Evolutionary conservation across 2,797 vertebrate genomes (phyloP).

Genomic region (Falco cherrug): DNA sequence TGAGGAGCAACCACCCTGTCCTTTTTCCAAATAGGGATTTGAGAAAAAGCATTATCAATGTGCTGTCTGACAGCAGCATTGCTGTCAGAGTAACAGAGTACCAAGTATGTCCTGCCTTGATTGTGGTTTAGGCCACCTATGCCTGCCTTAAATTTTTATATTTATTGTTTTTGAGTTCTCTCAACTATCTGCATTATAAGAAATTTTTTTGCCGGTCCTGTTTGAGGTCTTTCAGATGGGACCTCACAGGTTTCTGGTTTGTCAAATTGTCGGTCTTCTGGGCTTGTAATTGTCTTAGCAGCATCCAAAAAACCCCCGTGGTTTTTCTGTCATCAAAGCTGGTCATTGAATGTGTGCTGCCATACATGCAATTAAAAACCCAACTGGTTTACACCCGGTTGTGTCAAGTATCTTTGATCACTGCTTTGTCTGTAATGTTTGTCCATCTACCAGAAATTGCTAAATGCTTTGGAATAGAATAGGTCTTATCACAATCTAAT

Average conservation of each 20-base stretch:
- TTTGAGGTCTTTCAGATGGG: neutral
- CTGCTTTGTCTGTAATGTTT: neutral
- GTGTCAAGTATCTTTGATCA: neutral
- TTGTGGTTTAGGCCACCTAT: neutral
- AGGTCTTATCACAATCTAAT: neutral
- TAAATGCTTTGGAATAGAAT: neutral
- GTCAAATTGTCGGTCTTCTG: neutral
- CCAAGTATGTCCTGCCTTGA: neutral
- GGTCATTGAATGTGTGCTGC: neutral
- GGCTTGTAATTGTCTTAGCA: neutral
- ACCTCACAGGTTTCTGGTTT: neutral
- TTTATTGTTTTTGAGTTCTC: neutral
- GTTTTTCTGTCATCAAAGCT: neutral
- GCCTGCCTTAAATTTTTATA: neutral
- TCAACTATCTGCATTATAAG: accelerated
- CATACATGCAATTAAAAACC: neutral
- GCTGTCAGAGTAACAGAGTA: neutral
- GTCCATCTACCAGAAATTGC: neutral
- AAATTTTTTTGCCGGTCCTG: neutral
- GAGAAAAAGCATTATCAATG: neutral
- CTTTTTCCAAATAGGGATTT: neutral
- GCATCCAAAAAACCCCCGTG: neutral
- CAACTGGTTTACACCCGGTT: neutral
- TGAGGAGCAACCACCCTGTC: neutral
- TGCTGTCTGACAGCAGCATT: neutral